Conservation (phyloP, 2,797 vertebrate species). For the Trematomus bernacchii region DNA sequence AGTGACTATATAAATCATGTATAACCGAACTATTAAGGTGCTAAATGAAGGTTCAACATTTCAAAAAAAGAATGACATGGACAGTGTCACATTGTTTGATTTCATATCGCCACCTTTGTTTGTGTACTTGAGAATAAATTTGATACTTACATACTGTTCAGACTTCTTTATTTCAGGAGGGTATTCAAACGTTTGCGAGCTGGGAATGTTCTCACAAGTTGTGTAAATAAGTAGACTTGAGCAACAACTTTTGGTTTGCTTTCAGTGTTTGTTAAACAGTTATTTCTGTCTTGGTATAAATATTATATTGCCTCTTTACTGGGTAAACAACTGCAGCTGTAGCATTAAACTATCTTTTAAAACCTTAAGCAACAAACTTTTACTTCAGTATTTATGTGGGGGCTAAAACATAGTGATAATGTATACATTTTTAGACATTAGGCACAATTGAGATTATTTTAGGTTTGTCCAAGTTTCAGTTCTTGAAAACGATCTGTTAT, state of each 20-base stretch:
- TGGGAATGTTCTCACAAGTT: neutral
- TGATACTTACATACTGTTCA: constrained; percentile 71
- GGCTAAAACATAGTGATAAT: too few species aligned
- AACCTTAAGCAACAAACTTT: too few species aligned
- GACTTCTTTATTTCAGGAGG: constrained; percentile 27
- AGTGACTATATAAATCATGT: constrained; percentile 82
- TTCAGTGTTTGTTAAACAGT: neutral
- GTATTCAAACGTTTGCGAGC: neutral
- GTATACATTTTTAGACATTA: too few species aligned
- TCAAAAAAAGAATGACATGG: constrained; percentile 63
- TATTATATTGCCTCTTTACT: too few species aligned
- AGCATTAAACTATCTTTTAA: too few species aligned
- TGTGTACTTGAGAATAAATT: constrained; percentile 87
- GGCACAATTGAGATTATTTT: too few species aligned
- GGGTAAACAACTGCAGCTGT: too few species aligned
- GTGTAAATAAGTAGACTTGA: neutral
- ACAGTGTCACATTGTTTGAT: constrained; percentile 75
- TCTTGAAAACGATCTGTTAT: too few species aligned
- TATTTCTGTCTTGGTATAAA: too few species aligned
- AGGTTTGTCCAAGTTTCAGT: too few species aligned
- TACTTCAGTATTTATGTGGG: too few species aligned
- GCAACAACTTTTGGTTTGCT: neutral
- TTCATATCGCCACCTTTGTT: constrained; percentile 81
- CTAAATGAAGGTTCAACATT: constrained; percentile 82
- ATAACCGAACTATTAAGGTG: constrained; percentile 82